Conservation (phyloP, 2,888 invertebrate species). For the Hemistola chrysoprasaria region DNA sequence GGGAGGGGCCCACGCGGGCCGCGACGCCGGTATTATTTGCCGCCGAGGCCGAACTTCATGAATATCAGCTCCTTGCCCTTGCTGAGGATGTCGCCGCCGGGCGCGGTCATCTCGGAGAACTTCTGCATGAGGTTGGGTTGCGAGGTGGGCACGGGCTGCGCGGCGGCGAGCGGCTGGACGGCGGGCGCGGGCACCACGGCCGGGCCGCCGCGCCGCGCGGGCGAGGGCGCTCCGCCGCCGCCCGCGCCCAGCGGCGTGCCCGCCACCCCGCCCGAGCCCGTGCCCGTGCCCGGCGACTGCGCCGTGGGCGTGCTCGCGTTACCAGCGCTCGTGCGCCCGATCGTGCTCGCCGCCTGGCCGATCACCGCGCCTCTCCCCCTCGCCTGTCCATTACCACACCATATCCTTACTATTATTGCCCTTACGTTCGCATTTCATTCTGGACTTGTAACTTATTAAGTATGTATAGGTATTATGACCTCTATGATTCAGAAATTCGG, state of each 20-base stretch:
- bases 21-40: constrained; percentile 82
- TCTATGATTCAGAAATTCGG: too few species aligned
- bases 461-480: too few species aligned
- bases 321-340: constrained; percentile 85
- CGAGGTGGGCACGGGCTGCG: constrained; percentile 69
- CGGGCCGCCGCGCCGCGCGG: constrained; percentile 73
- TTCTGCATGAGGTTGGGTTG: constrained; percentile 93
- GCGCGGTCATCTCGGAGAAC: constrained; percentile 93
- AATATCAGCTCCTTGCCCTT: constrained; percentile 97
- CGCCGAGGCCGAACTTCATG: constrained; percentile 95
- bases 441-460: too few species aligned
- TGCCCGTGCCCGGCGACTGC: constrained; percentile 59
- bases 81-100: constrained; percentile 94
- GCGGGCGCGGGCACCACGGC: constrained; percentile 74
- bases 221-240: constrained; percentile 51
- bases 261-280: constrained; percentile 30
- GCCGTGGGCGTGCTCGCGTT: constrained; percentile 69
- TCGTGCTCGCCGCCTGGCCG: constrained; percentile 73
- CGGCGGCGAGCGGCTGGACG: constrained; percentile 53
- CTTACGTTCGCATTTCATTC: not conserved
- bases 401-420: constrained; percentile 20
- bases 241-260: constrained; percentile 35
- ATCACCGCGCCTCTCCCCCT: constrained; percentile 79
- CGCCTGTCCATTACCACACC: constrained; percentile 61
- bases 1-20: constrained; percentile 39